phyloP scores from a whole-genome alignment of 2,113 vertebrate species.

The Caranx melampygus region DNA sequence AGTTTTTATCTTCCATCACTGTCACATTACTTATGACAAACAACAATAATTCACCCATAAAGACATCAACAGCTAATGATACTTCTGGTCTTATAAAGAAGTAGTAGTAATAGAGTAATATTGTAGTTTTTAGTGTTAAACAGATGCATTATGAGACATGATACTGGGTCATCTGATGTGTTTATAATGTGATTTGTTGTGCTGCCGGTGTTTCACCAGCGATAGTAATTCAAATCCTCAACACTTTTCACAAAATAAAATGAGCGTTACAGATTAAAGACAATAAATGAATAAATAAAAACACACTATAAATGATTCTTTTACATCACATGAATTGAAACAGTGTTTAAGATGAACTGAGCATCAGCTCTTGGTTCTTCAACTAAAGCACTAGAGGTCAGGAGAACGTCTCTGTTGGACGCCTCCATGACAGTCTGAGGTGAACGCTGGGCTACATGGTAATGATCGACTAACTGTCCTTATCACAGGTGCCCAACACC shows the following conservation, averaged over 20 bases:
- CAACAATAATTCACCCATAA: not conserved
- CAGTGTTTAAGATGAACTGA: not conserved
- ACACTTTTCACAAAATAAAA: not conserved
- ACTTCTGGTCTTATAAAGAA: not conserved
- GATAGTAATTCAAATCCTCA: not conserved
- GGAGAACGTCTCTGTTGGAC: conserved; percentile 12
- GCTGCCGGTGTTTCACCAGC: not conserved
- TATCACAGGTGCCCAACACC: conserved; percentile 80
- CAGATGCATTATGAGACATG: not conserved
- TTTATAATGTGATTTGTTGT: conserved; percentile 12
- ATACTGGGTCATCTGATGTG: not conserved
- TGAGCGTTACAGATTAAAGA: not conserved
- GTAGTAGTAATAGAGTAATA: not conserved
- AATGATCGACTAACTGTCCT: conserved; percentile 82
- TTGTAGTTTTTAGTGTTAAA: not conserved
- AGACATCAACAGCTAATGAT: not conserved
- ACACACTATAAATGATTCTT: not conserved
- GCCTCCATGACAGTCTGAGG: conserved; percentile 39
- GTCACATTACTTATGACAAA: not conserved
- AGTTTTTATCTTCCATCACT: not conserved
- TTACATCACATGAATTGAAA: not conserved
- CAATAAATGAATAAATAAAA: not conserved
- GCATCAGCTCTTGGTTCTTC: not conserved
- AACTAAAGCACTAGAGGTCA: conserved; percentile 57
- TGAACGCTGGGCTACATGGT: conserved; percentile 33